Evolutionary conservation across 92 coral and sea anemone genomes (phyloP).

Genomic region (Siderastrea radians): DNA sequence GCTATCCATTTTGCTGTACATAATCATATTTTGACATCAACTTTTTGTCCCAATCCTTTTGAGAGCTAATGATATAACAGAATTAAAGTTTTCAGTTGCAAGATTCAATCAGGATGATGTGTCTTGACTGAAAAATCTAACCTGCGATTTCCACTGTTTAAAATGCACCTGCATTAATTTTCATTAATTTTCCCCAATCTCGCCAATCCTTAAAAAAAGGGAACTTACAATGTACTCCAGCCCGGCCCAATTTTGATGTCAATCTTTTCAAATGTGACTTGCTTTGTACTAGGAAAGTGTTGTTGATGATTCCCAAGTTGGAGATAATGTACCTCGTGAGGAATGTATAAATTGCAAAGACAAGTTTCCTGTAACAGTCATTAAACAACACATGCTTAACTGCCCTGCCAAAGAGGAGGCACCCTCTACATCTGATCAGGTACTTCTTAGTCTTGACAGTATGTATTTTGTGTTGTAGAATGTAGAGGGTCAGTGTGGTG

Average conservation of each 20-base stretch:
- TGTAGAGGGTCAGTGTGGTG: slow-evolving; percentile 15
- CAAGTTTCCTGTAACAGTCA: slow-evolving; percentile 34
- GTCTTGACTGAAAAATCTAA: background rate
- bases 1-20: slow-evolving; percentile 26
- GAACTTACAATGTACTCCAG: slow-evolving; percentile 21
- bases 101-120: slow-evolving; percentile 12
- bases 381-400: slow-evolving; percentile 33
- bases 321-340: slow-evolving; percentile 28
- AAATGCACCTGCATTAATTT: background rate
- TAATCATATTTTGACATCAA: slow-evolving; percentile 16
- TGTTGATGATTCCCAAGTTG: slow-evolving; percentile 30
- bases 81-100: slow-evolving; percentile 4
- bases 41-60: slow-evolving; percentile 25
- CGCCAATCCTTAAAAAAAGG: background rate
- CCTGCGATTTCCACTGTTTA: background rate
- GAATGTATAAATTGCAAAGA: slow-evolving; percentile 35
- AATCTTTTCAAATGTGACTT: slow-evolving; percentile 12
- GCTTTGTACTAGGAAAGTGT: slow-evolving; percentile 31
- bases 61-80: slow-evolving; percentile 2
- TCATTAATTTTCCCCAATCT: background rate
- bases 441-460: slow-evolving; percentile 6
- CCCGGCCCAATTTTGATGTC: slow-evolving; percentile 8
- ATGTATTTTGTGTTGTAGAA: slow-evolving; percentile 15
- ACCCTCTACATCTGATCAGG: slow-evolving; percentile 7
- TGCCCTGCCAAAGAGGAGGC: slow-evolving; percentile 23